Evolutionary conservation across 2,113 vertebrate species (phyloP).

Genomic region (Trematomus loennbergii): DNA sequence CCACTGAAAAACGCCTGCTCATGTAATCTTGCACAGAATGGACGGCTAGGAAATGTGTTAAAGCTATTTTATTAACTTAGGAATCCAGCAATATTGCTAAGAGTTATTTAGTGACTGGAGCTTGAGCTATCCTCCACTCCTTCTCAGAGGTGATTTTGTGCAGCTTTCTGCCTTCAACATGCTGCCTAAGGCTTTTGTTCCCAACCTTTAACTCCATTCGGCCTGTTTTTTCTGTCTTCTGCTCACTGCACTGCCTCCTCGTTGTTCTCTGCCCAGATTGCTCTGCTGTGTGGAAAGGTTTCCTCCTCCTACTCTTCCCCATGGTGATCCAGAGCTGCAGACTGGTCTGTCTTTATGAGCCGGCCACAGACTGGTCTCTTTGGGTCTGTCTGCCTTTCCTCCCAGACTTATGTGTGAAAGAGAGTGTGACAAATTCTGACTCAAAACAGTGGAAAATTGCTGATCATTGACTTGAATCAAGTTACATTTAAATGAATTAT

Average conservation of each 20-base stretch:
- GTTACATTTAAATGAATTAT: too few relatives aligned
- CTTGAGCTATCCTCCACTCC: neutral
- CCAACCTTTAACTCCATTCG: conserved; percentile 51
- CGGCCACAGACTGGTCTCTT: conserved; percentile 23
- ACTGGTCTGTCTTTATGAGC: conserved; percentile 25
- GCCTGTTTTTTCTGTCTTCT: conserved; percentile 19
- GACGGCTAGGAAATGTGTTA: neutral
- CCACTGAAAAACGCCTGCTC: neutral
- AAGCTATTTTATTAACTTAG: neutral
- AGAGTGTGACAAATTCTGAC: too few relatives aligned
- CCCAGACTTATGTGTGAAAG: conserved; percentile 20
- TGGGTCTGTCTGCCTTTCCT: neutral
- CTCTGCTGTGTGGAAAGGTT: conserved; percentile 31
- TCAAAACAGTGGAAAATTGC: too few relatives aligned
- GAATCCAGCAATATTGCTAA: neutral
- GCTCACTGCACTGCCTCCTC: conserved; percentile 19
- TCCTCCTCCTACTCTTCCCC: conserved; percentile 2
- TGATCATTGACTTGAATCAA: too few relatives aligned
- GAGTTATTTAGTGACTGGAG: conserved; percentile 14
- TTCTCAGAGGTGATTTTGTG: conserved; percentile 31
- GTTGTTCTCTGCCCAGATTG: conserved; percentile 29
- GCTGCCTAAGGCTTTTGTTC: conserved; percentile 61
- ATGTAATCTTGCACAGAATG: conserved; percentile 15
- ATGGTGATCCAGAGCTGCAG: conserved; percentile 32
- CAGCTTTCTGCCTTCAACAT: conserved; percentile 38